Evolutionary conservation across 2,888 invertebrate genomes (phyloP).

Genomic region (Noctuana brunneofusca): DNA sequence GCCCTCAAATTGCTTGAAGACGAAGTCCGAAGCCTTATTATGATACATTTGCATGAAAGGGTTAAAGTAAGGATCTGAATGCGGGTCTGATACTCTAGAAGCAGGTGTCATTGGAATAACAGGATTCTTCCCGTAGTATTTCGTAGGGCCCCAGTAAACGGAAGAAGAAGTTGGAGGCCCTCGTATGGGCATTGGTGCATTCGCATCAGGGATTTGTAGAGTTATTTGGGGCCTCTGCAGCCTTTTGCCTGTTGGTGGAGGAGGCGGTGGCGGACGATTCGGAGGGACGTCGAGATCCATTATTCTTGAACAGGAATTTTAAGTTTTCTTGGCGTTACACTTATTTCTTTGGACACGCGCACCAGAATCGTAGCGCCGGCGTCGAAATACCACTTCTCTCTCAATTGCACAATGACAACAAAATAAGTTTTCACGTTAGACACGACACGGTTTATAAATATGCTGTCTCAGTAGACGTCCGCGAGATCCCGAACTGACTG

Average conservation of each 20-base stretch:
- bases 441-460: conserved; percentile 36
- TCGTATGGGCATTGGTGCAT: conserved; percentile 51
- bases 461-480: conserved; percentile 54
- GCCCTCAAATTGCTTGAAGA: conserved; percentile 91
- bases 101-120: conserved; percentile 55
- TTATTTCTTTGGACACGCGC: conserved; percentile 1
- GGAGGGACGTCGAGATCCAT: conserved; percentile 66
- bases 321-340: neutral
- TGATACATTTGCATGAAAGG: conserved; percentile 81
- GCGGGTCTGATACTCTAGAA: conserved; percentile 65
- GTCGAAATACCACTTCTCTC: conserved; percentile 46
- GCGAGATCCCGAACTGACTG: conserved; percentile 60
- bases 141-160: conserved; percentile 51
- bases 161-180: conserved; percentile 53
- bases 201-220: conserved; percentile 69
- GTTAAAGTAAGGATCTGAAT: conserved; percentile 64
- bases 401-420: conserved; percentile 48
- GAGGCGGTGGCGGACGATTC: conserved; percentile 62
- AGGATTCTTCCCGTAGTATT: conserved; percentile 53
- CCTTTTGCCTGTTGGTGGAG: conserved; percentile 60
- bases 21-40: conserved; percentile 88
- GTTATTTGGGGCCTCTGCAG: conserved; percentile 75
- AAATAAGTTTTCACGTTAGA: conserved; percentile 45
- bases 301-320: neutral
- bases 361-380: conserved; percentile 55